phyloP scores from a whole-genome alignment of 2,113 vertebrate species.

The Struthio camelus region DNA sequence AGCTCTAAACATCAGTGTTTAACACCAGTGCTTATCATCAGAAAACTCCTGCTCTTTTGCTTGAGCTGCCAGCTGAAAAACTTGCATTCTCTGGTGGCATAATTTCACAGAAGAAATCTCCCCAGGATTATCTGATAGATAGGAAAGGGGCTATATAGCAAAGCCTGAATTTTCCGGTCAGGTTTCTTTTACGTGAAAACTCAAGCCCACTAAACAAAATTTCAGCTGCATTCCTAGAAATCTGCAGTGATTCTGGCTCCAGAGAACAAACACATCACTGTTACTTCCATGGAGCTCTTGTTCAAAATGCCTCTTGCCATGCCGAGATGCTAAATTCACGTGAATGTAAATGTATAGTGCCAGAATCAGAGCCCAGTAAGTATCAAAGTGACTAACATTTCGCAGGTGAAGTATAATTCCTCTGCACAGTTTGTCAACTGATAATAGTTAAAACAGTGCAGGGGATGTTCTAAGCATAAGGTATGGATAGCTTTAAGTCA shows the following conservation, averaged over 20 bases:
- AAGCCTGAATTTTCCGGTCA: slow-evolving; percentile 55
- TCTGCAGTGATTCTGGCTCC: slow-evolving; percentile 40
- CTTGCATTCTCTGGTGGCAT: not conserved
- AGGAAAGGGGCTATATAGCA: slow-evolving; percentile 9
- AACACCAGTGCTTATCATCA: not conserved
- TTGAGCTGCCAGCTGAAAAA: slow-evolving; percentile 12
- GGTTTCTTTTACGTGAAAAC: slow-evolving; percentile 47
- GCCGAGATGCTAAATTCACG: slow-evolving; percentile 19
- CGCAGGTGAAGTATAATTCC: not conserved
- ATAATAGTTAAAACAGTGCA: not conserved
- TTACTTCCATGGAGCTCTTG: slow-evolving; percentile 20
- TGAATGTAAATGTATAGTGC: not conserved
- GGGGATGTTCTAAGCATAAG: not conserved
- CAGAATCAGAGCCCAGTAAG: not conserved
- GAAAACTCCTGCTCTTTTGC: not conserved
- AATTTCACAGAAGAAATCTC: not conserved
- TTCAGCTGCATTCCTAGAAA: slow-evolving; percentile 59
- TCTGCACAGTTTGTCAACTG: not conserved
- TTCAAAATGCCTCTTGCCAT: slow-evolving; percentile 22
- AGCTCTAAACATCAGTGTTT: not conserved
- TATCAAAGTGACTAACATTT: not conserved
- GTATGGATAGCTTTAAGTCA: not conserved
- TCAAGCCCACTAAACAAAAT: slow-evolving; percentile 25
- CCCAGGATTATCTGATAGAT: slow-evolving; percentile 20
- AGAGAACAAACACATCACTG: slow-evolving; percentile 48